phyloP scores from a whole-genome alignment of 2,888 invertebrate genomes.

The Trachelus stipa region DNA sequence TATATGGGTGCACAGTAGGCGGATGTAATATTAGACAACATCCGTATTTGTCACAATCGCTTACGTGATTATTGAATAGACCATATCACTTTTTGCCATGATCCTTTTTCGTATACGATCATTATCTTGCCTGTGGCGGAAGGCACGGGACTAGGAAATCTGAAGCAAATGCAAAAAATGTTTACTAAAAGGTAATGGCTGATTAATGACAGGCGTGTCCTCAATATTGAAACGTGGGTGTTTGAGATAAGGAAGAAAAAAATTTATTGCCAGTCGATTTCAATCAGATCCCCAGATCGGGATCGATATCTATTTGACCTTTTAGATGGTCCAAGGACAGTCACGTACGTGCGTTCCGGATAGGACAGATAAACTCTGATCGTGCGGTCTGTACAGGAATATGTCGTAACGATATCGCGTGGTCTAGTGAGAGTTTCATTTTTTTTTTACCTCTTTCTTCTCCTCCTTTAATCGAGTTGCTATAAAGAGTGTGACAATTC shows the following conservation, averaged over 20 bases:
- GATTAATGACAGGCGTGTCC: not conserved
- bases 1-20: not conserved
- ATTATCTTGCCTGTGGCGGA: not conserved
- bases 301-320: not conserved
- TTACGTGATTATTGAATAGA: not conserved
- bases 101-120: not conserved
- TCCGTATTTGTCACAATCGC: not conserved
- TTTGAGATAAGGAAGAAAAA: not conserved
- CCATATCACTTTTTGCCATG: not conserved
- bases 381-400: not conserved
- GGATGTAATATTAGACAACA: not conserved
- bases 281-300: not conserved
- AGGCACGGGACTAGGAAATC: not conserved
- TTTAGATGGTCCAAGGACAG: constrained; percentile 1
- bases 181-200: not conserved
- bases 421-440: not conserved
- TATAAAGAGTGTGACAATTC: not conserved
- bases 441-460: not conserved
- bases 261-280: not conserved
- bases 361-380: not conserved
- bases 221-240: not conserved
- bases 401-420: not conserved
- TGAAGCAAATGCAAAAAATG: not conserved
- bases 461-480: not conserved
- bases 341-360: not conserved